phyloP scores from a whole-genome alignment of 2,797 vertebrate genomes.

The Gymnopithys bicolor region DNA sequence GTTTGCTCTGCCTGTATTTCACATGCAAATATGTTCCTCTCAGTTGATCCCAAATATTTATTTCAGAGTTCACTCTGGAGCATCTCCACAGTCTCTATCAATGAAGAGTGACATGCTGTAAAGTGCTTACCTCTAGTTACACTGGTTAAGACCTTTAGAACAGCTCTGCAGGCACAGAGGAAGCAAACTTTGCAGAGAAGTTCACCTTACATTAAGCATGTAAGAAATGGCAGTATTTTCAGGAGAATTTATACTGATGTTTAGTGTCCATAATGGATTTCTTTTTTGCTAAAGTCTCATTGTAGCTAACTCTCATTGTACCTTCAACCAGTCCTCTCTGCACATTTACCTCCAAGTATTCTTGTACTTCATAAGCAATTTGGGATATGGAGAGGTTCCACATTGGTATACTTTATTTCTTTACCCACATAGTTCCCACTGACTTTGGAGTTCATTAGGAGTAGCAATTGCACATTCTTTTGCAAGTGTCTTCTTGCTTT shows the following conservation, averaged over 20 bases:
- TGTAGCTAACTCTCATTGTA: neutral
- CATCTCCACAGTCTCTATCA: neutral
- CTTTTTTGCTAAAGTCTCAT: neutral
- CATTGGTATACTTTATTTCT: neutral
- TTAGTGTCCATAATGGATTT: neutral
- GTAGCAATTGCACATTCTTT: neutral
- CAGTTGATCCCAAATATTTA: neutral
- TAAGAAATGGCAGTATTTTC: neutral
- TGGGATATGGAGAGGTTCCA: neutral
- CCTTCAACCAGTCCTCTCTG: neutral
- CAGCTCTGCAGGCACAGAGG: neutral
- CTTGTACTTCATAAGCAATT: neutral
- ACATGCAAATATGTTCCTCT: neutral
- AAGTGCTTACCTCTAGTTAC: neutral
- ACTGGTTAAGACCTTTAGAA: neutral
- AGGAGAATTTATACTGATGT: neutral
- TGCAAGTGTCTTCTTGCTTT: neutral
- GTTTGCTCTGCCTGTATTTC: constrained; percentile 1
- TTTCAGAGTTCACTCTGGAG: neutral
- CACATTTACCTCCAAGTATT: neutral
- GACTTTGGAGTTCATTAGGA: neutral
- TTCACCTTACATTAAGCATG: neutral
- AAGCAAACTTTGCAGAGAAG: neutral
- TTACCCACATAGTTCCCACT: neutral
- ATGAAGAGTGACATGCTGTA: neutral